A percentile compares a stretch with the other conserved stretches of the same genome.
Conservation (phyloP, 2,113 vertebrate genomes). For the Pygoscelis antarcticus region DNA sequence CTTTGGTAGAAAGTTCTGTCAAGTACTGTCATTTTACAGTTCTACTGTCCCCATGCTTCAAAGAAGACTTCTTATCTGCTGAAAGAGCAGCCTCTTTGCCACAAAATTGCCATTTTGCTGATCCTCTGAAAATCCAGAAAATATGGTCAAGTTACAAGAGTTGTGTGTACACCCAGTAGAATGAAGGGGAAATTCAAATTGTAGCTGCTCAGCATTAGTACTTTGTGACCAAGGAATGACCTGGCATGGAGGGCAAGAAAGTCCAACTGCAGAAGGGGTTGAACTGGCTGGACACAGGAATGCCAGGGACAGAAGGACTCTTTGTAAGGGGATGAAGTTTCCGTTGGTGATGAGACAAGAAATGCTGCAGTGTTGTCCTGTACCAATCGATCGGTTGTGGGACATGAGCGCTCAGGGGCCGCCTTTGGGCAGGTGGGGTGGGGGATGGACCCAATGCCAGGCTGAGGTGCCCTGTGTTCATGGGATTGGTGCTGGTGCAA, state of each 20-base stretch:
- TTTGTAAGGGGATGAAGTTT: neutral
- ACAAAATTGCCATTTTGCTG: neutral
- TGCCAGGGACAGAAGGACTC: neutral
- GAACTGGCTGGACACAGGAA: neutral
- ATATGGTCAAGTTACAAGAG: neutral
- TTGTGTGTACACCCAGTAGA: neutral
- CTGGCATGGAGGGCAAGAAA: neutral
- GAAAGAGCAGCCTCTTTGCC: neutral
- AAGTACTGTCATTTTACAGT: too few species aligned
- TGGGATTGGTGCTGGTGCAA: rapidly evolving
- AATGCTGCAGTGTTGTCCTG: neutral
- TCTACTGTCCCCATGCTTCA: neutral
- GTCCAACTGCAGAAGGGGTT: rapidly evolving
- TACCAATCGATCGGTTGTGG: rapidly evolving
- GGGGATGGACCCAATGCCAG: rapidly evolving
- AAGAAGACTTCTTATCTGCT: neutral
- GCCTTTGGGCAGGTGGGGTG: rapidly evolving
- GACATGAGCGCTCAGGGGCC: rapidly evolving
- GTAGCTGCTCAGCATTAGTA: neutral
- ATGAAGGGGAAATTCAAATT: neutral
- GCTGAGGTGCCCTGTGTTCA: rapidly evolving
- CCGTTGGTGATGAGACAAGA: neutral
- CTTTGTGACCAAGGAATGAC: neutral
- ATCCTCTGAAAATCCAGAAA: neutral
- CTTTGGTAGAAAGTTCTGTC: neutral